Evolutionary conservation across 2,113 vertebrate genomes (phyloP).

Genomic region (Lipophrys pholis): DNA sequence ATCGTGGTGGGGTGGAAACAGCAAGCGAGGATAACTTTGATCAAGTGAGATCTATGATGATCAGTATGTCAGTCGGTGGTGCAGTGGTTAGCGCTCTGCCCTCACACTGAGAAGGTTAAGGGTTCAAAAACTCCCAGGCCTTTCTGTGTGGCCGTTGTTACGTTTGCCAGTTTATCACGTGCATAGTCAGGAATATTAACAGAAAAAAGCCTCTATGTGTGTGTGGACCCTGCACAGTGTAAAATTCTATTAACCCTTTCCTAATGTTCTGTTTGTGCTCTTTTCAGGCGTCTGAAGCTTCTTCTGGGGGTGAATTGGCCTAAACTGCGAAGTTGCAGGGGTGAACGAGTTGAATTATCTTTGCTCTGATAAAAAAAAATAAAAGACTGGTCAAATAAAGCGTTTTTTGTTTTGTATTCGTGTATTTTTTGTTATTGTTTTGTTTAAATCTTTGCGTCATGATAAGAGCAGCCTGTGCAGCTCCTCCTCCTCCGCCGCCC

Average conservation of each 20-base stretch:
- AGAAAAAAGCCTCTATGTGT: too few species aligned
- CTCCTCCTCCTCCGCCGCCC: constrained; percentile 2
- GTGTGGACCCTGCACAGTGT: too few species aligned
- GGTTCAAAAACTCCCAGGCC: too few species aligned
- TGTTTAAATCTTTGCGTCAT: too few species aligned
- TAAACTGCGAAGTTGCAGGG: constrained; percentile 6
- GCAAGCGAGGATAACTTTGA: constrained; percentile 45
- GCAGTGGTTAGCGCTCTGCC: too few species aligned
- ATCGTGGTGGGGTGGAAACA: constrained; percentile 1
- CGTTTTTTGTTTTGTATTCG: neutral
- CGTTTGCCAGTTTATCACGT: too few species aligned
- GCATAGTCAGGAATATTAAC: too few species aligned
- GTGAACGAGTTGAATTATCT: constrained; percentile 19
- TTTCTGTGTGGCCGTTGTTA: too few species aligned
- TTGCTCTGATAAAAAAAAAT: neutral
- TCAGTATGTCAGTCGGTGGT: too few species aligned
- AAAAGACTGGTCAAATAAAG: constrained; percentile 7
- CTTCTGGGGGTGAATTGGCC: constrained; percentile 57
- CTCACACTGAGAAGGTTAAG: too few species aligned
- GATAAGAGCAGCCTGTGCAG: too few species aligned
- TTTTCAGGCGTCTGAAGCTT: constrained; percentile 51
- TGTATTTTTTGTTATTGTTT: neutral
- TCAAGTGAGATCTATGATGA: constrained; percentile 61
- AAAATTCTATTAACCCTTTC: too few species aligned
- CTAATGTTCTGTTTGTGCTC: neutral